Evolutionary conservation across 53 echinoderm and acorn worm species (phyloP).

Genomic region (Echinometra lucunter): DNA sequence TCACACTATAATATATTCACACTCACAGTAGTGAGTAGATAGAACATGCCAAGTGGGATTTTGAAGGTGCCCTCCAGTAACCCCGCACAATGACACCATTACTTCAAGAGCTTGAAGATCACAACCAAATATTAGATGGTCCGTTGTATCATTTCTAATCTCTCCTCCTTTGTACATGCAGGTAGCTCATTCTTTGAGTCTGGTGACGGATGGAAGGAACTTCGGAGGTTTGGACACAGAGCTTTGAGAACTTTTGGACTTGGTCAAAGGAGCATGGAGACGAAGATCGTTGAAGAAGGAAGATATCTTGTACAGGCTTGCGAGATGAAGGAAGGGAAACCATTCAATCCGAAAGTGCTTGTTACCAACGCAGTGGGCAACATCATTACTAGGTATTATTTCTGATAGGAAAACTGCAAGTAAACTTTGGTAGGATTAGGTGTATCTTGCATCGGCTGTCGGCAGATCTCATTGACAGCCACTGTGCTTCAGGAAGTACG

Average conservation of each 20-base stretch:
- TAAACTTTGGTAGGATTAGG: not conserved
- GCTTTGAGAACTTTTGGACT: conserved; percentile 77
- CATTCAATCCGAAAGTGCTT: conserved; percentile 59
- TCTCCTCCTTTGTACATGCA: not conserved
- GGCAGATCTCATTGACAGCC: not conserved
- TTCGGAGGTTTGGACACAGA: conserved; percentile 70
- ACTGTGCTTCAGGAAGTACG: too few relatives aligned
- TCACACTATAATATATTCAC: too few relatives aligned
- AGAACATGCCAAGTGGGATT: too few relatives aligned
- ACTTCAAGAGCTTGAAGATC: too few relatives aligned
- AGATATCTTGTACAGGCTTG: conserved; percentile 56
- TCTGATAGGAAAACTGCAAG: not conserved
- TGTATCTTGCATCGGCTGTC: too few relatives aligned
- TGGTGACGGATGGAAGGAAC: conserved; percentile 70
- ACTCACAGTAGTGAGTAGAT: too few relatives aligned
- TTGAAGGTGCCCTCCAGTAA: too few relatives aligned
- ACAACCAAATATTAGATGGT: too few relatives aligned
- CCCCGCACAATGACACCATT: too few relatives aligned
- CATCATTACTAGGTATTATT: not conserved
- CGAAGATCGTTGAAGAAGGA: conserved; percentile 74
- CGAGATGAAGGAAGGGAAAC: conserved; percentile 24
- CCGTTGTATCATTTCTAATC: not conserved
- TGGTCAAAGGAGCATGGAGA: conserved; percentile 75
- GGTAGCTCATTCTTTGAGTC: not conserved
- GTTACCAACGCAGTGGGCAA: conserved; percentile 57